A percentile compares a stretch with the other conserved stretches of the same genome.
These are phyloP conservation scores for Toxonevra muliebris DNA, from an alignment of 2,888 invertebrate species.

Conservation along the genomic window DNA sequence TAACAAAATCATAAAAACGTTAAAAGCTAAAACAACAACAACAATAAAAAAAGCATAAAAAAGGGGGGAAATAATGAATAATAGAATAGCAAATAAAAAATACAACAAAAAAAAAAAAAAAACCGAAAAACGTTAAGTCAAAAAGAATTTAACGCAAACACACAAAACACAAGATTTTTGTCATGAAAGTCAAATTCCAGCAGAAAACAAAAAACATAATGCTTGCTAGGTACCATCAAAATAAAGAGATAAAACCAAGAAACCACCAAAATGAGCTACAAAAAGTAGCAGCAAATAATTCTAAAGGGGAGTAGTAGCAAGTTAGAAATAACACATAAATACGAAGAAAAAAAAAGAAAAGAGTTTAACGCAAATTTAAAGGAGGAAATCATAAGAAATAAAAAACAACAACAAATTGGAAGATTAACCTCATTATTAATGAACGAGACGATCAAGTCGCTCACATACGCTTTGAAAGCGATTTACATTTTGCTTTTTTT, in stretches of 20 bases:
- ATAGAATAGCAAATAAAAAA: background rate
- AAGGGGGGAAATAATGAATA: conserved; percentile 6
- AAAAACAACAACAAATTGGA: background rate
- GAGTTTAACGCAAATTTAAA: background rate
- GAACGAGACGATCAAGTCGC: background rate
- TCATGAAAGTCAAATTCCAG: conserved; percentile 15
- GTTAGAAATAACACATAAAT: background rate
- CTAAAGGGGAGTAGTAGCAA: background rate
- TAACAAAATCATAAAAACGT: background rate
- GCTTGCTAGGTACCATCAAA: no score
- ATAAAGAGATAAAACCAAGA: no score
- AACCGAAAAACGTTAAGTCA: background rate
- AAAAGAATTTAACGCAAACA: no score
- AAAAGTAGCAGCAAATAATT: background rate
- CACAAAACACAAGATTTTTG: no score
- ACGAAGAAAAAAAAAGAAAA: conserved; percentile 2
- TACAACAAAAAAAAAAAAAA: background rate
- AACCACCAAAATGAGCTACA: background rate
- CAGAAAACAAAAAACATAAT: background rate
- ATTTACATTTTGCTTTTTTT: background rate
- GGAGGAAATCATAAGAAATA: conserved; percentile 4
- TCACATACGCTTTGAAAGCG: background rate
- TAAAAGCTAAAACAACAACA: background rate
- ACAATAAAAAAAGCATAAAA: conserved; percentile 2
- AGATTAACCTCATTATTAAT: conserved; percentile 15